These are phyloP conservation scores for Cylas formicarius DNA, from an alignment of 1,140 invertebrate species.

Conservation along the genomic window DNA sequence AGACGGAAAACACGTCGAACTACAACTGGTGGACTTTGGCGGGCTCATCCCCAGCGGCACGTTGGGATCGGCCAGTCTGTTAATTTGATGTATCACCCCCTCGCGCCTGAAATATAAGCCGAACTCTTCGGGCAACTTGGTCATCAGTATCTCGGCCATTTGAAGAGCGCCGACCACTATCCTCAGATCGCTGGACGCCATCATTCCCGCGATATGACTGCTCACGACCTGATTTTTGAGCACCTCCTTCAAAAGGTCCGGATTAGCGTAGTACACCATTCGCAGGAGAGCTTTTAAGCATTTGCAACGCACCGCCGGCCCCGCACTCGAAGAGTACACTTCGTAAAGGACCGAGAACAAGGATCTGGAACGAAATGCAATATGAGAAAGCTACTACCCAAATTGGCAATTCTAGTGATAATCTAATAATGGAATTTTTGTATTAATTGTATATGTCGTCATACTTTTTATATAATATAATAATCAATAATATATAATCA, in stretches of 20 bases:
- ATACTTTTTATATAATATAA: too few species aligned
- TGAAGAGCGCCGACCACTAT: constrained; percentile 96
- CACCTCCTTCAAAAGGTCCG: constrained; percentile 77
- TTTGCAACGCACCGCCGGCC: constrained; percentile 93
- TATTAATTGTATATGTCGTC: too few species aligned
- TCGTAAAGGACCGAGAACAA: constrained; percentile 90
- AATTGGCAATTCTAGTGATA: too few species aligned
- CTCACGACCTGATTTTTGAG: constrained; percentile 91
- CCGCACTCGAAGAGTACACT: constrained; percentile 95
- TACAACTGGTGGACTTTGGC: constrained; percentile 44
- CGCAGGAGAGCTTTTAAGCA: constrained; percentile 90
- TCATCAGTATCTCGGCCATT: constrained; percentile 94
- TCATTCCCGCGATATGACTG: constrained; percentile 95
- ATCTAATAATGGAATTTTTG: too few species aligned
- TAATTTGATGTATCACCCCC: constrained; percentile 88
- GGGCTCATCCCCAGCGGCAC: constrained; percentile 53
- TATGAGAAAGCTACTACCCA: too few species aligned
- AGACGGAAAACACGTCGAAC: constrained; percentile 25
- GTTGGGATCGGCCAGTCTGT: constrained; percentile 66
- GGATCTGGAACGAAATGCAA: constrained; percentile 55
- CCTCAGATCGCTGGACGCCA: constrained; percentile 89
- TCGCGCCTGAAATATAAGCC: constrained; percentile 90
- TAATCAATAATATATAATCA: too few species aligned
- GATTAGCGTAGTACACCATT: constrained; percentile 90
- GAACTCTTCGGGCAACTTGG: constrained; percentile 90